These are phyloP conservation scores for Pterostichus madidus DNA, from an alignment of 2,888 invertebrate species.

Conservation along the genomic window DNA sequence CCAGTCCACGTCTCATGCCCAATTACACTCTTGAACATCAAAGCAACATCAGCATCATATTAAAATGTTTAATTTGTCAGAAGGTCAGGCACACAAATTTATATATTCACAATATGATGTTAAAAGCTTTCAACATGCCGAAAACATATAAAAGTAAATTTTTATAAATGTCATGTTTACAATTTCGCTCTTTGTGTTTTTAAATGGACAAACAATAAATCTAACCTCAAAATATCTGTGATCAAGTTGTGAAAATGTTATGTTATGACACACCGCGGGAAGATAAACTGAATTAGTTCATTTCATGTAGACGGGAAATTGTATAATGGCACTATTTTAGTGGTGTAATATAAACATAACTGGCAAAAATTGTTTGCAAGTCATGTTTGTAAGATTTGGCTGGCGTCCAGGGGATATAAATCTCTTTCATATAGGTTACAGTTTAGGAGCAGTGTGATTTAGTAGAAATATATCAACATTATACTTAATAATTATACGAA, in stretches of 20 bases:
- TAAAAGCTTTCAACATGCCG: neutral
- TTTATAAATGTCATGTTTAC: conserved; percentile 25
- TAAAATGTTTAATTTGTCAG: conserved; percentile 24
- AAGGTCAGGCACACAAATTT: conserved; percentile 1
- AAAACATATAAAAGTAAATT: conserved; percentile 16
- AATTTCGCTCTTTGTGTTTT: neutral
- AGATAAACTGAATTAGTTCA: conserved; percentile 10
- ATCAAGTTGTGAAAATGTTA: neutral
- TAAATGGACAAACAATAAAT: neutral
- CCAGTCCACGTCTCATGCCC: neutral
- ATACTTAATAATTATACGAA: conserved; percentile 18
- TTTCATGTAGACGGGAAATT: neutral
- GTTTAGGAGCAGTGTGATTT: conserved; percentile 2
- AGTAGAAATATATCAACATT: neutral
- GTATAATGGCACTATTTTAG: neutral
- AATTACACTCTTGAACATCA: conserved; percentile 12
- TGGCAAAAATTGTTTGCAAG: neutral
- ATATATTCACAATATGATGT: neutral
- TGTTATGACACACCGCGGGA: neutral
- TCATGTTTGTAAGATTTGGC: conserved; percentile 1
- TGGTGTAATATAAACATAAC: neutral
- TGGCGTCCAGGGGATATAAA: neutral
- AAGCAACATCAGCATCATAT: neutral
- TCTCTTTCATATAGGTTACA: neutral
- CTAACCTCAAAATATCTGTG: neutral